These are phyloP conservation scores for Diploscapter pachys DNA, from an alignment of 1,140 invertebrate genomes.

Conservation along the genomic window DNA sequence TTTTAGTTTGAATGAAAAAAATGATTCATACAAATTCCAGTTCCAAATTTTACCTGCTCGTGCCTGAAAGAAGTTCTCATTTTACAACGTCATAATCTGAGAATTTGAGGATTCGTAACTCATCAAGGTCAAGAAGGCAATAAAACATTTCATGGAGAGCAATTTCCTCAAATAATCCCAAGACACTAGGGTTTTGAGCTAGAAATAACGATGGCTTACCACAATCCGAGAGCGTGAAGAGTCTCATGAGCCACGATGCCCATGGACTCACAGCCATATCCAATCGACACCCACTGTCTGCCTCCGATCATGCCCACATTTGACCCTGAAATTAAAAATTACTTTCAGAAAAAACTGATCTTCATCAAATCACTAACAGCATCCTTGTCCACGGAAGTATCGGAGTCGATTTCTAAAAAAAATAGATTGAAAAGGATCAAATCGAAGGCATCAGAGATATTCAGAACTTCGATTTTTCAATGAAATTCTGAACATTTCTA, in stretches of 20 bases:
- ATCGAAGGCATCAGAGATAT: background rate
- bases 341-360: too few relatives aligned
- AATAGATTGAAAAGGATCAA: background rate
- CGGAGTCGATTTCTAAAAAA: conserved; percentile 12
- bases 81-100: too few relatives aligned
- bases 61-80: too few relatives aligned
- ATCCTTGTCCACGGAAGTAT: conserved; percentile 47
- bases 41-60: too few relatives aligned
- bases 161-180: too few relatives aligned
- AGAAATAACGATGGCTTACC: conserved; percentile 36
- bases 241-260: conserved; percentile 61
- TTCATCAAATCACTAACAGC: conserved; percentile 26
- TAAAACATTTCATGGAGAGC: too few relatives aligned
- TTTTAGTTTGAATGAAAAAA: conserved; percentile 49
- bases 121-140: too few relatives aligned
- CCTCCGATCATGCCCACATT: conserved; percentile 53
- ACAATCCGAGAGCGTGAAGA: conserved; percentile 61
- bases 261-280: conserved; percentile 56
- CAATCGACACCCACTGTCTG: conserved; percentile 52
- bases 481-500: background rate
- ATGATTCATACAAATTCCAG: too few relatives aligned
- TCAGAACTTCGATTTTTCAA: background rate
- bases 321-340: conserved; percentile 27
- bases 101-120: too few relatives aligned
- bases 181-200: too few relatives aligned